phyloP scores from a whole-genome alignment of 1,140 invertebrate genomes.

The Acromyrmex charruanus region DNA sequence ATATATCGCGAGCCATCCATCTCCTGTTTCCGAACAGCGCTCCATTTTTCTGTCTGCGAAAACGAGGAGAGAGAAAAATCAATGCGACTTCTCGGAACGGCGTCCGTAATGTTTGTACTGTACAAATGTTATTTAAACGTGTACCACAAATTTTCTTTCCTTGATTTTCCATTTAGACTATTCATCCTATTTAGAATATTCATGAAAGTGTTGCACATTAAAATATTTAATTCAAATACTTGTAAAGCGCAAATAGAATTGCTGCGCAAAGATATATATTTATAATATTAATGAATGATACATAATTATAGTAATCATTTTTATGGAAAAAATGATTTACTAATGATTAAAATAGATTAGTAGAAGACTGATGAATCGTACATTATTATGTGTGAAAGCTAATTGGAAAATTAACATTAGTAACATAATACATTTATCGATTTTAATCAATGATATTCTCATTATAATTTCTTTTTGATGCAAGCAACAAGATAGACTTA shows the following conservation, averaged over 20 bases:
- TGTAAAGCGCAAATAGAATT: neutral
- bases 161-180: neutral
- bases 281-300: neutral
- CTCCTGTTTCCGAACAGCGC: conserved; percentile 58
- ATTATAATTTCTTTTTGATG: conserved; percentile 10
- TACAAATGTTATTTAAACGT: conserved; percentile 3
- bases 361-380: conserved; percentile 57
- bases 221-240: conserved; percentile 11
- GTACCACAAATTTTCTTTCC: neutral
- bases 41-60: conserved; percentile 36
- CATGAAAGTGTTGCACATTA: neutral
- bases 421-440: neutral
- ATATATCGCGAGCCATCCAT: conserved; percentile 79
- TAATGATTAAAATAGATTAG: conserved; percentile 42
- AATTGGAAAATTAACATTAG: conserved; percentile 32
- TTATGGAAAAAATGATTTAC: too few relatives aligned
- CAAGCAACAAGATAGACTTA: neutral
- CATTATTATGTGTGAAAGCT: conserved; percentile 61
- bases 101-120: neutral
- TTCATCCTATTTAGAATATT: neutral
- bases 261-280: neutral
- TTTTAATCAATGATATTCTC: neutral
- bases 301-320: neutral
- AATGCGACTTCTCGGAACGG: conserved; percentile 10
- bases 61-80: conserved; percentile 32